Conservation (phyloP, 2,113 vertebrate species). For the Pachypanchax playfairii region DNA sequence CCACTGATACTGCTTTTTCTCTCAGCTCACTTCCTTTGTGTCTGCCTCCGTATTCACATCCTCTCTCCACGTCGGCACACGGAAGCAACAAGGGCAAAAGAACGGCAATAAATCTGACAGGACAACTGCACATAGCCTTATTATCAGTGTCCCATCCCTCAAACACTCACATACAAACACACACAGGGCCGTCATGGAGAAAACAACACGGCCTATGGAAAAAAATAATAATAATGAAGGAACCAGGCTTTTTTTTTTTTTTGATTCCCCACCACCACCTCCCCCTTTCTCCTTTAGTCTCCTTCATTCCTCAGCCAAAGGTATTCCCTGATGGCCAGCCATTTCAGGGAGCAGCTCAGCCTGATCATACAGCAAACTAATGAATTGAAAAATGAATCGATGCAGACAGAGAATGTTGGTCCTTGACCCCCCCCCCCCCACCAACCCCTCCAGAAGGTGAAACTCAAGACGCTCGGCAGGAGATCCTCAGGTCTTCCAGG, state of each 20-base stretch:
- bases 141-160: conserved; percentile 64
- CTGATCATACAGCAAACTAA: conserved; percentile 81
- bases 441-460: conserved; percentile 82
- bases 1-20: conserved; percentile 49
- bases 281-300: conserved; percentile 59
- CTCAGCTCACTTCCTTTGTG: conserved; percentile 64
- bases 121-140: conserved; percentile 79
- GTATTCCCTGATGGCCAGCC: conserved; percentile 77
- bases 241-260: conserved; percentile 52
- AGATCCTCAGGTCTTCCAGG: conserved; percentile 76
- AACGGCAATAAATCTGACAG: conserved; percentile 79
- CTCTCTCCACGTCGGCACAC: conserved; percentile 37
- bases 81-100: conserved; percentile 71
- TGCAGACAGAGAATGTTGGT: conserved; percentile 75
- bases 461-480: conserved; percentile 71
- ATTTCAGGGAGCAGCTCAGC: conserved; percentile 77
- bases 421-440: no score
- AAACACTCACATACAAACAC: conserved; percentile 48
- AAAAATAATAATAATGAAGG: conserved; percentile 57
- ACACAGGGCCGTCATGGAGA: conserved; percentile 64
- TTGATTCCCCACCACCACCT: conserved; percentile 58
- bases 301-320: conserved; percentile 68
- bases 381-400: conserved; percentile 84
- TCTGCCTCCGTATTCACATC: conserved; percentile 58
- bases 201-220: conserved; percentile 65